A percentile compares a stretch with the other conserved stretches of the same genome.
Evolutionary conservation across 2,113 vertebrate species (phyloP).

Genomic region (Notiomystis cincta): DNA sequence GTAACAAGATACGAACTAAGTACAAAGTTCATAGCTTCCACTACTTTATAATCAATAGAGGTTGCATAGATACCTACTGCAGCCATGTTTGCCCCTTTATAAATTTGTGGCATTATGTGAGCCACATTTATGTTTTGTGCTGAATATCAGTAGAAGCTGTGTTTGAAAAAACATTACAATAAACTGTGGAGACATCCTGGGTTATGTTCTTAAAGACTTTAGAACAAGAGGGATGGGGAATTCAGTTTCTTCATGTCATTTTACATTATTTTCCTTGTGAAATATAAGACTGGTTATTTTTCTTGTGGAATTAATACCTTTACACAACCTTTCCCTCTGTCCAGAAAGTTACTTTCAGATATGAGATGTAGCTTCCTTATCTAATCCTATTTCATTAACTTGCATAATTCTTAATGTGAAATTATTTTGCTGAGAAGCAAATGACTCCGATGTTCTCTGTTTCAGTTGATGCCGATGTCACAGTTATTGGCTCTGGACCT

Average conservation of each 20-base stretch:
- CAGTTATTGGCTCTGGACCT: slow-evolving; percentile 94
- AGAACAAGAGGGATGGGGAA: not conserved
- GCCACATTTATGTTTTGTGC: not conserved
- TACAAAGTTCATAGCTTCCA: not conserved
- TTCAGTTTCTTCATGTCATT: not conserved
- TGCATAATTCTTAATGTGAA: not conserved
- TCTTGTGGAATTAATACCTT: not conserved
- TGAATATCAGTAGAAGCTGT: not conserved
- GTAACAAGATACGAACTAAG: not conserved
- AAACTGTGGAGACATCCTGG: accelerated
- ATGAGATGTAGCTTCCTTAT: not conserved
- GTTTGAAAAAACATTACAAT: not conserved
- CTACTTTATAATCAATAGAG: not conserved
- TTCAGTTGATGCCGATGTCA: slow-evolving; percentile 93
- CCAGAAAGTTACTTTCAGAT: not conserved
- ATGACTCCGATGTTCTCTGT: not conserved
- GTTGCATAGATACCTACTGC: not conserved
- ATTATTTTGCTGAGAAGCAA: not conserved
- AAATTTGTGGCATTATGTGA: not conserved
- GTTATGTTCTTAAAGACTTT: not conserved
- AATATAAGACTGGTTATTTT: not conserved
- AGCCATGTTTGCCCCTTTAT: not conserved
- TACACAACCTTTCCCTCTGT: accelerated
- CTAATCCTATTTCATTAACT: not conserved
- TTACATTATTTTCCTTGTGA: not conserved